A percentile compares a stretch with the other conserved stretches of the same genome.
Evolutionary conservation across 1,140 invertebrate species (phyloP).

Genomic region (Dysdera silvatica): DNA sequence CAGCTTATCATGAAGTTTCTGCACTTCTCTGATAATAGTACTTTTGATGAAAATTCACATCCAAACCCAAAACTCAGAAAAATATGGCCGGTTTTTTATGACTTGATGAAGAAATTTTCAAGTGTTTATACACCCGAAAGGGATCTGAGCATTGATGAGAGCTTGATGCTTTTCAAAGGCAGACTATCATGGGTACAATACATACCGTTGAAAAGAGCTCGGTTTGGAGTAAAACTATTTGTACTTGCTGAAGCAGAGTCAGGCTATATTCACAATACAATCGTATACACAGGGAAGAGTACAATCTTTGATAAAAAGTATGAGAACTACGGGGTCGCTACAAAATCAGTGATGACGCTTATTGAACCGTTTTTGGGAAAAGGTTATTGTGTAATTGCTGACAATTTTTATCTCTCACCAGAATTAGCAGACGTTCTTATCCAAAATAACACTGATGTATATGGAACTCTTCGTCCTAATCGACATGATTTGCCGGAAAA

Average conservation of each 20-base stretch:
- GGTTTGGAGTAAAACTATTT: neutral
- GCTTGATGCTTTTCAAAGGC: neutral
- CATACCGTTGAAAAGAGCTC: neutral
- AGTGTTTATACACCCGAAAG: constrained; percentile 7
- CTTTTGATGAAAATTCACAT: constrained; percentile 1
- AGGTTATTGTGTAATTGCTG: constrained; percentile 5
- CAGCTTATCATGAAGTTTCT: constrained; percentile 7
- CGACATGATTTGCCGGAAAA: neutral
- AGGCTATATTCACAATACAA: neutral
- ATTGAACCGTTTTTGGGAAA: neutral
- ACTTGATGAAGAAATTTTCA: constrained; percentile 3
- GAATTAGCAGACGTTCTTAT: constrained; percentile 4
- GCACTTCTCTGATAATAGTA: constrained; percentile 5
- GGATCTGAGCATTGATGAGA: constrained; percentile 5
- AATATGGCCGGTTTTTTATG: neutral
- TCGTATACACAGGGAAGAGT: neutral
- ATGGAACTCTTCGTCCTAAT: neutral
- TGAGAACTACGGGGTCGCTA: neutral
- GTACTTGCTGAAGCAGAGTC: neutral
- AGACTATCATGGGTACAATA: constrained; percentile 7
- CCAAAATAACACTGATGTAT: neutral
- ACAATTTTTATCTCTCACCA: neutral
- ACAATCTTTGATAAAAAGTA: neutral
- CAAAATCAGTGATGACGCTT: neutral
- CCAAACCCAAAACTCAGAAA: constrained; percentile 6